phyloP scores from a whole-genome alignment of 1,140 invertebrate genomes.

The Cydia pomonella region DNA sequence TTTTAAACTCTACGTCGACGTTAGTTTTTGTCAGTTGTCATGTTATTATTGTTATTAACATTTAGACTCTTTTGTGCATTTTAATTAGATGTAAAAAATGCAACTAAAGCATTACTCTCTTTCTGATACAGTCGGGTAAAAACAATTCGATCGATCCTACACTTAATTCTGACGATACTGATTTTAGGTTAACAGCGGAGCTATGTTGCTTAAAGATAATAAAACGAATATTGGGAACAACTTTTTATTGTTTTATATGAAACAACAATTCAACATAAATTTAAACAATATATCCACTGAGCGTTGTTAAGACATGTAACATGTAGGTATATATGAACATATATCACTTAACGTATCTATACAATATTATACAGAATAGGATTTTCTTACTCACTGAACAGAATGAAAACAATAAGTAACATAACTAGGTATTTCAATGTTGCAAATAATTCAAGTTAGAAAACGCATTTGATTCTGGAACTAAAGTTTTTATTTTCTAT shows the following conservation, averaged over 20 bases:
- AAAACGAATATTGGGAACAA: neutral
- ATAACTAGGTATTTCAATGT: neutral
- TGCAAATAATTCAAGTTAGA: neutral
- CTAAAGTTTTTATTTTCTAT: too few relatives aligned
- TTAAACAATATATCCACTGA: conserved; percentile 31
- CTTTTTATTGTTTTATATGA: conserved; percentile 30
- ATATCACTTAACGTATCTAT: conserved; percentile 20
- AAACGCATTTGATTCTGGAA: neutral
- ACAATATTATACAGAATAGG: conserved; percentile 14
- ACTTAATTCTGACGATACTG: too few relatives aligned
- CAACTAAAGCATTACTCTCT: too few relatives aligned
- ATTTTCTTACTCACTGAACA: neutral
- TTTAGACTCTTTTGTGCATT: too few relatives aligned
- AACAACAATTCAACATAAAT: conserved; percentile 31
- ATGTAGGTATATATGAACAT: conserved; percentile 32
- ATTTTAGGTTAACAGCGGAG: too few relatives aligned
- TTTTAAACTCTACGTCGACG: too few relatives aligned
- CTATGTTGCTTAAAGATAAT: neutral
- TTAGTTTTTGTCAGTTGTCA: too few relatives aligned
- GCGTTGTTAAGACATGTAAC: conserved; percentile 19
- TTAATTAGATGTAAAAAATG: too few relatives aligned
- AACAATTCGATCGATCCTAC: too few relatives aligned
- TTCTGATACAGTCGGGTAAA: too few relatives aligned
- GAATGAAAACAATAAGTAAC: neutral
- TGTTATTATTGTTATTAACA: too few relatives aligned